A percentile compares a stretch with the other conserved stretches of the same genome.
phyloP scores from a whole-genome alignment of 2,113 vertebrate species.

The Centropus bengalensis region DNA sequence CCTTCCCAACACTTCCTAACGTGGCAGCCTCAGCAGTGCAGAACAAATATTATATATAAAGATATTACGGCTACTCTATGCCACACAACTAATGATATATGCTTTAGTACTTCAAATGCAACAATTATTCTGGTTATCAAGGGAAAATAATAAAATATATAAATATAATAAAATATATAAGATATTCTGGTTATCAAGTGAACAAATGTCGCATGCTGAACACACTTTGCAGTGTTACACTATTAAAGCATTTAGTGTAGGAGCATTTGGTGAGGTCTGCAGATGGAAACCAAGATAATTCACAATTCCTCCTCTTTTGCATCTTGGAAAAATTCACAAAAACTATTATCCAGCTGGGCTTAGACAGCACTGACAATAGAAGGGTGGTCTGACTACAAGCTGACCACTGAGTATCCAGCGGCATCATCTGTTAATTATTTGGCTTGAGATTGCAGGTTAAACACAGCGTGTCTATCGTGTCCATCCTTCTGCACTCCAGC shows the following conservation, averaged over 20 bases:
- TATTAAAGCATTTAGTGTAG: neutral
- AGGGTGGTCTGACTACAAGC: neutral
- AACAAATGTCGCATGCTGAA: neutral
- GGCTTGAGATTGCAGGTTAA: neutral
- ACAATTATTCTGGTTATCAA: neutral
- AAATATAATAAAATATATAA: no score
- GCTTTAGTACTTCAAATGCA: neutral
- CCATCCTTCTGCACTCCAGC: neutral
- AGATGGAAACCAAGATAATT: neutral
- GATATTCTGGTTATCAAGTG: neutral
- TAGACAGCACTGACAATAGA: neutral
- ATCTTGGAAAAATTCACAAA: neutral
- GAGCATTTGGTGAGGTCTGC: neutral
- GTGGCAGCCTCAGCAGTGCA: neutral
- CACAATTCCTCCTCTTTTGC: neutral
- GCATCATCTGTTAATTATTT: neutral
- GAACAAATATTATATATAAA: neutral
- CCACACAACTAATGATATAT: neutral
- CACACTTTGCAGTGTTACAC: neutral
- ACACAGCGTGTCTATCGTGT: neutral
- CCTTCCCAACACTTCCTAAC: neutral
- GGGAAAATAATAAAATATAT: neutral
- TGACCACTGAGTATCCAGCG: neutral
- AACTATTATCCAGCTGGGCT: neutral
- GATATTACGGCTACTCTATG: neutral